Evolutionary conservation across 1,140 invertebrate genomes (phyloP), one percentile per base, ranked within the genome.

Genomic region (Reticulitermes speratus): DNA sequence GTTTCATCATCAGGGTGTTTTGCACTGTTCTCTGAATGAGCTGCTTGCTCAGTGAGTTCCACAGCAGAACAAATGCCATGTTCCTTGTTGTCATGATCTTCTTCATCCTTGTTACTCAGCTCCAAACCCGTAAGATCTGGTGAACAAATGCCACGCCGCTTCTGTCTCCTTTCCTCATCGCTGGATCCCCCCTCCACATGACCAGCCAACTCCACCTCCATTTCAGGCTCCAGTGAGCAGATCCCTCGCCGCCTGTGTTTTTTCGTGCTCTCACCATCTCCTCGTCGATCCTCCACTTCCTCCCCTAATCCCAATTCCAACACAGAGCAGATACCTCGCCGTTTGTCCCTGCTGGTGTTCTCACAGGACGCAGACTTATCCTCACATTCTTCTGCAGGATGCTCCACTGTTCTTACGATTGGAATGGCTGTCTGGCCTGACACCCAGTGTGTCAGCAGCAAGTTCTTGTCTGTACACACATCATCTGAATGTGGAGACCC

Each of bases 61-160:
- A 19, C 21, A 84, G 16, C 25, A 55, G 44, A 52, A 16, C 45
- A 84, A 84, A 30, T 59, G 11, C 21, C 14, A n/a, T 30, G 44
- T 52, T 30, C 23, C 30, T 32, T 48, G 8, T 52, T 44, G 12
- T 48, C n/a, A 45, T 16, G 0, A 48, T 38, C 14, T 84, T 84
- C 52, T 32, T 8, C 83, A 9, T 59, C 11, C 90, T 88, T 23
- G 89, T 89, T 86, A 89, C 89, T 84, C 89, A 89, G n/a, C 88
- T 88, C 69, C 89, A 89, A 30, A 87, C 91, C 89, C 44, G 92
- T 87, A 87, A 91, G 91, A 84, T 91, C 90, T 9, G 92, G 92
- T 9, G 93, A 92, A 89, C 92, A 93, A 87, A 94, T 93, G 9
- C 92, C 93, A 83, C 92, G 89, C 7, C 93, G 91, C 88, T 93